Conservation (phyloP, 2,113 vertebrate genomes). For the Thalassarche chlororhynchos region DNA sequence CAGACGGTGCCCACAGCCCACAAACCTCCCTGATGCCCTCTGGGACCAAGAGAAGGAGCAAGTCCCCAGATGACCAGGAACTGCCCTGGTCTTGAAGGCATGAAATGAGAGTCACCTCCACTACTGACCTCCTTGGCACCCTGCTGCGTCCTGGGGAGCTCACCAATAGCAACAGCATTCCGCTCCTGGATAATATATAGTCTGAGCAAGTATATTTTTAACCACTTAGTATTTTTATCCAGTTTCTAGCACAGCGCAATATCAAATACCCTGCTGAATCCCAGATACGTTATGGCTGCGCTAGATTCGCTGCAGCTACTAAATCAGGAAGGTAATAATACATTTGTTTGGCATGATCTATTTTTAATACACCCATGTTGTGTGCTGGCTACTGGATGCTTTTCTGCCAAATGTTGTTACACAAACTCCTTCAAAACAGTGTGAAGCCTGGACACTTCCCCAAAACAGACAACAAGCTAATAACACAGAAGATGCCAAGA, state of each 20-base stretch:
- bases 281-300: rapidly evolving
- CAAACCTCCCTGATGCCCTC: neutral
- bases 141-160: neutral
- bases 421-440: neutral
- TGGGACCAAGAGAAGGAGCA: neutral
- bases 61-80: neutral
- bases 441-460: neutral
- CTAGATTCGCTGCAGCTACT: neutral
- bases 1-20: neutral
- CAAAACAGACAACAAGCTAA: neutral
- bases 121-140: neutral
- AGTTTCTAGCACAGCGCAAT: neutral
- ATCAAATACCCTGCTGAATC: neutral
- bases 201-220: conserved; percentile 12
- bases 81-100: neutral
- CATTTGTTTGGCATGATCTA: neutral
- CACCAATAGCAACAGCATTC: neutral
- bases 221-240: neutral
- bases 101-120: neutral
- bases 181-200: neutral
- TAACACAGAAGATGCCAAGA: neutral
- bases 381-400: neutral
- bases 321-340: neutral
- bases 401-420: neutral
- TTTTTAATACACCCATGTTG: neutral